Conservation (phyloP, 1,140 invertebrate species). For the Amyelois transitella region DNA sequence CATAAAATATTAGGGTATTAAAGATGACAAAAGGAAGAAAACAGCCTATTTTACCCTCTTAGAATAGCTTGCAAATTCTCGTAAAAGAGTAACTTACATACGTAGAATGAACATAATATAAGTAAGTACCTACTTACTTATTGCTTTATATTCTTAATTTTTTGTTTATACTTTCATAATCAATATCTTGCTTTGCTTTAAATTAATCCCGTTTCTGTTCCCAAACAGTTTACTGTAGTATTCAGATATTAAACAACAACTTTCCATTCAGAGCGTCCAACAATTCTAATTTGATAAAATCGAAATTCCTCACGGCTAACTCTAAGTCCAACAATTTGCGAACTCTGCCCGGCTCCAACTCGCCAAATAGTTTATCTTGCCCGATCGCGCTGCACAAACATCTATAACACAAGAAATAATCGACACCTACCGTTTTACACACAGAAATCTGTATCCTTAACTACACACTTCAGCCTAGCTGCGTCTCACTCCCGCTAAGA, state of each 20-base stretch:
- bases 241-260: neutral
- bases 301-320: conserved; percentile 33
- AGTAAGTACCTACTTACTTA: too few relatives aligned
- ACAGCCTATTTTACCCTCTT: too few relatives aligned
- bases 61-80: too few relatives aligned
- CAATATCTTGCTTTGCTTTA: too few relatives aligned
- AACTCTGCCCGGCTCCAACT: conserved; percentile 35
- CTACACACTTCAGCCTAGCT: conserved; percentile 60
- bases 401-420: conserved; percentile 41
- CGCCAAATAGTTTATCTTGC: conserved; percentile 59
- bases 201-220: neutral
- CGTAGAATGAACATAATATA: too few relatives aligned
- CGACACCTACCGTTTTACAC: conserved; percentile 58
- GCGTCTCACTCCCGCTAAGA: conserved; percentile 70
- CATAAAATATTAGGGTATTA: too few relatives aligned
- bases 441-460: conserved; percentile 62
- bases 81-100: too few relatives aligned
- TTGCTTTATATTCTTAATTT: too few relatives aligned
- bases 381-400: conserved; percentile 35
- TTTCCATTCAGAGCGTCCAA: conserved; percentile 11
- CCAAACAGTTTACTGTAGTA: neutral
- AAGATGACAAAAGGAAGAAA: too few relatives aligned
- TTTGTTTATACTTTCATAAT: too few relatives aligned
- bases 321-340: conserved; percentile 47
- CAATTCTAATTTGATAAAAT: conserved; percentile 42